Conservation (phyloP, 1,140 invertebrate genomes). For the Babylonia areolata region DNA sequence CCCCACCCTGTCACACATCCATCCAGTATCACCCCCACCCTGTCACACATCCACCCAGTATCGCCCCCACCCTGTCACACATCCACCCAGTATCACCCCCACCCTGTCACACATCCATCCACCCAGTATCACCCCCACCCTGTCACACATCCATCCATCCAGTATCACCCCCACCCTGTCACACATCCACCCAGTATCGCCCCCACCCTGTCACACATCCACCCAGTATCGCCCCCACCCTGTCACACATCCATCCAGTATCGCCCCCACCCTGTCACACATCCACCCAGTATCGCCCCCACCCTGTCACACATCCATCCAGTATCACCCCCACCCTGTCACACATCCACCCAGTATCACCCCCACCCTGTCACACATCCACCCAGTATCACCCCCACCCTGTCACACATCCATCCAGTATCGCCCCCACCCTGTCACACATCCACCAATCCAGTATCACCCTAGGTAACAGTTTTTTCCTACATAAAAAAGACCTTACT, state of each 20-base stretch:
- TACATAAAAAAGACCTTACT: slow-evolving; percentile 71
- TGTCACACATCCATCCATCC: slow-evolving; percentile 83
- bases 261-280: slow-evolving; percentile 78
- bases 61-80: no score
- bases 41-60: no score
- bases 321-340: slow-evolving; percentile 79
- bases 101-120: slow-evolving; percentile 82
- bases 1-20: slow-evolving; percentile 82
- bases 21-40: slow-evolving; percentile 80
- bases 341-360: no score
- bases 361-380: no score
- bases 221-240: slow-evolving; percentile 80
- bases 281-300: no score
- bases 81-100: slow-evolving; percentile 81
- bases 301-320: slow-evolving; percentile 86
- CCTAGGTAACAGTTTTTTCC: slow-evolving; percentile 74
- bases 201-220: no score
- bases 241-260: slow-evolving; percentile 84
- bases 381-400: slow-evolving; percentile 80
- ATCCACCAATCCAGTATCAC: slow-evolving; percentile 84
- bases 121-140: slow-evolving; percentile 80
- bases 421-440: slow-evolving; percentile 78
- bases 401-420: slow-evolving; percentile 84
- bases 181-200: no score
- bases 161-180: slow-evolving; percentile 79